Evolutionary conservation across 2,797 vertebrate species (phyloP).

Genomic region (Orientallactaga sibirica): DNA sequence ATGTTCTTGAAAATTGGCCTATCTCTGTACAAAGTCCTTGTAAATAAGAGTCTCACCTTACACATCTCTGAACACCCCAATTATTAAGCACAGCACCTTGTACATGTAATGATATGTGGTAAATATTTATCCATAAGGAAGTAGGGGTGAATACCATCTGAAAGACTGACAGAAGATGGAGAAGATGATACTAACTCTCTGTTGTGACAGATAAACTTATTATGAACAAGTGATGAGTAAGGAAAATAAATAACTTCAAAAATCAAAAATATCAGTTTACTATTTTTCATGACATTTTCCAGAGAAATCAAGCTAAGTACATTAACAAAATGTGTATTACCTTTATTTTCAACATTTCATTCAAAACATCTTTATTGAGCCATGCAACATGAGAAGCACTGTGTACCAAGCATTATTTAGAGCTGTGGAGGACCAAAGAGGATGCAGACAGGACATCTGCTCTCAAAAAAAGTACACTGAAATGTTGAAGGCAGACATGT

Average conservation of each 20-base stretch:
- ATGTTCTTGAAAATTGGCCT: background rate
- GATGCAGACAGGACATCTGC: fast-evolving
- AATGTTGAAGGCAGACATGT: background rate
- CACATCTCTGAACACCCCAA: background rate
- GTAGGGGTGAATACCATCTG: background rate
- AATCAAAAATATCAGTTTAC: background rate
- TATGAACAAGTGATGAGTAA: background rate
- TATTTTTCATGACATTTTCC: background rate
- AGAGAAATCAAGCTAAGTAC: background rate
- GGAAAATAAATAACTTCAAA: background rate
- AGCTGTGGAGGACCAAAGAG: background rate
- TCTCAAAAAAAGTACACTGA: background rate
- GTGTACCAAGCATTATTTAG: background rate
- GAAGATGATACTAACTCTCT: background rate
- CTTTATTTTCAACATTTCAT: background rate
- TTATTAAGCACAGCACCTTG: background rate
- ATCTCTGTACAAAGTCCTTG: background rate
- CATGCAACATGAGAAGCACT: background rate
- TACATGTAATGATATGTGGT: background rate
- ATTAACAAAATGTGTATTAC: background rate
- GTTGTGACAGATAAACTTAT: background rate
- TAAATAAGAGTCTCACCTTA: background rate
- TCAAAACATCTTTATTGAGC: conserved; percentile 20
- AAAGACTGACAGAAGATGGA: background rate
- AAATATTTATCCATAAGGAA: conserved; percentile 12